These are phyloP conservation scores for Crematogaster levior DNA, from an alignment of 2,888 invertebrate species.

Conservation along the genomic window DNA sequence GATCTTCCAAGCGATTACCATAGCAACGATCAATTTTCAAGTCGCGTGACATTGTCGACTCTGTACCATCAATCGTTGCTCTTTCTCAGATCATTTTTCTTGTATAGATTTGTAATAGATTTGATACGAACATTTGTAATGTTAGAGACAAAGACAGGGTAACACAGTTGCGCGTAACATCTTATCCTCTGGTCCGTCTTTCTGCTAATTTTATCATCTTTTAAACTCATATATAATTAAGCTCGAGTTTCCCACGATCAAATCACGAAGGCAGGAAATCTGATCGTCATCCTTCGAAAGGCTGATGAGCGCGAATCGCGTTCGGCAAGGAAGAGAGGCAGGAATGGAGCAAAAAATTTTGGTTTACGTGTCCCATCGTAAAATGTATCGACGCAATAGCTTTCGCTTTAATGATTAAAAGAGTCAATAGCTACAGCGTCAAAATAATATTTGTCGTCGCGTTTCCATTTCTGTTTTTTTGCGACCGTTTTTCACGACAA, in stretches of 20 bases:
- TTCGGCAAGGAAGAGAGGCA: slow-evolving; percentile 1
- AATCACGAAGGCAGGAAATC: slow-evolving; percentile 55
- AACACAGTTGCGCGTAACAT: not conserved
- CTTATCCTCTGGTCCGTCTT: not conserved
- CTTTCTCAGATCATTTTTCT: not conserved
- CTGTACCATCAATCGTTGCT: slow-evolving; percentile 14
- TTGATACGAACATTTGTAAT: not conserved
- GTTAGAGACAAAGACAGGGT: not conserved
- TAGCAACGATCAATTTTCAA: slow-evolving; percentile 48
- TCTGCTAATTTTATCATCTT: not conserved
- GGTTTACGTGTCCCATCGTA: slow-evolving; percentile 61
- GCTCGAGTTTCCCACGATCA: slow-evolving; percentile 38
- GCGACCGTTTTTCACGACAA: too few species aligned
- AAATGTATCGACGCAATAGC: slow-evolving; percentile 61
- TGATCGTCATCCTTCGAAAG: slow-evolving; percentile 47
- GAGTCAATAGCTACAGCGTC: slow-evolving; percentile 63
- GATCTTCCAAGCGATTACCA: slow-evolving; percentile 15
- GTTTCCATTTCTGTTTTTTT: slow-evolving; percentile 31
- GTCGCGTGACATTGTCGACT: slow-evolving; percentile 37
- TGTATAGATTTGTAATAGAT: not conserved
- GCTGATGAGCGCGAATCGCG: not conserved
- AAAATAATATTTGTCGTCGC: slow-evolving; percentile 61
- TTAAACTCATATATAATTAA: not conserved
- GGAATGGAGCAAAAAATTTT: slow-evolving; percentile 52
- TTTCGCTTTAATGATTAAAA: slow-evolving; percentile 68